Base-by-base conservation (phyloP, 2,797 vertebrate genomes). In the Hydrolagus colliei region DNA sequence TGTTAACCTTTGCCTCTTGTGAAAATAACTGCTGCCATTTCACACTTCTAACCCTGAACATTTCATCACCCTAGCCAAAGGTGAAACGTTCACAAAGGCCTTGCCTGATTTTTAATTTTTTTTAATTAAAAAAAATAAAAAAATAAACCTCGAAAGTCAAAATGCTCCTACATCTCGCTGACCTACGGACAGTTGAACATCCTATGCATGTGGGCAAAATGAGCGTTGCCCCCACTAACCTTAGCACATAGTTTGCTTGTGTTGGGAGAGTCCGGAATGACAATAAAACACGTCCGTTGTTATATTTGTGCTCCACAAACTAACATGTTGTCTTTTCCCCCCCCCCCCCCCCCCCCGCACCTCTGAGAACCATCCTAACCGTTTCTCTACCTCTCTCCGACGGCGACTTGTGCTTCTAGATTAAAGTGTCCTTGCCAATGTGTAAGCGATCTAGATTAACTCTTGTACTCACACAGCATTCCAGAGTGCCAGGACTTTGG, bases 41-140 rank as follows among this genome's bases (percentile, higher is more conserved):
- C 88, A 93, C 90, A 89, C 87, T 90, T 90, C 87, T 93, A 94
- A 92, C 92, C 90, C 89, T 90, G 89, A 90, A 89, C 90, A 90
- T 90, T 89, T 87, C 89, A 92, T 87, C 87, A 32, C 20, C 27
- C 1, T 11, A 7, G 41, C 18, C 9, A 80, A 10, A 32, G 85
- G 88, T 88, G 88, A 89, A 87, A 87, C 88, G 84, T 92, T 91
- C 88, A 89, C 91, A 52, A 89, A 94, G 93, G 91, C 93, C 92
- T 94, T 92, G 89, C 88, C 91, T 91, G 65, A 71, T 71, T 71
- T 84, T 71, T 67, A 63, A 41, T 67, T 68, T 68, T 68, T 16
- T 27, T 27, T 27, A 27, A 27, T 27, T 27, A 27, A 27, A 27
- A 27, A 27, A 27, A 27, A 27, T 27, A 0, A 14, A 68, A 92